Evolutionary conservation across 2,888 invertebrate genomes (phyloP).

Genomic region (Phyllotreta cruciferae): DNA sequence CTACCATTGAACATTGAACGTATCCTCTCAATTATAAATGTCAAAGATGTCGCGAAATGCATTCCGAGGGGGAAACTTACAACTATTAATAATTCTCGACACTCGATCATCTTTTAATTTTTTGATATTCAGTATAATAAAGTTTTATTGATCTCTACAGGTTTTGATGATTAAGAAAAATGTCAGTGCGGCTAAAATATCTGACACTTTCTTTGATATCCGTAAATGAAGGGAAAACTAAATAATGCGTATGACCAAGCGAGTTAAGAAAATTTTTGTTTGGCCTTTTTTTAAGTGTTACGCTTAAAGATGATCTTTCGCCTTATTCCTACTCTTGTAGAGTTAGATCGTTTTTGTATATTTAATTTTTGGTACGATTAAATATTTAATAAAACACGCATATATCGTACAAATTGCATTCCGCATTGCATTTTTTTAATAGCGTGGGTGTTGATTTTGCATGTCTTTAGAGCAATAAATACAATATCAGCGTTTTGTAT

Average conservation of each 20-base stretch:
- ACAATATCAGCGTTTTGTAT: slow-evolving; percentile 12
- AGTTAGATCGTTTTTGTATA: slow-evolving; percentile 41
- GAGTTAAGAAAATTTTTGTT: slow-evolving; percentile 4
- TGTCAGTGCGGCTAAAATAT: background rate
- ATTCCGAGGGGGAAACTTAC: too few species aligned
- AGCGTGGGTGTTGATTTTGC: slow-evolving; percentile 36
- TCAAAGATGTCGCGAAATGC: too few species aligned
- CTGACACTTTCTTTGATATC: too few species aligned
- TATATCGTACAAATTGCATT: slow-evolving; percentile 51
- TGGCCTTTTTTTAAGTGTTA: slow-evolving; percentile 35
- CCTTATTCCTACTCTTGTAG: slow-evolving; percentile 40
- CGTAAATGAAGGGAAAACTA: too few species aligned
- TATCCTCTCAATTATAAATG: too few species aligned
- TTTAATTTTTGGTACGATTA: slow-evolving; percentile 43
- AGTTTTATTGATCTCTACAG: too few species aligned
- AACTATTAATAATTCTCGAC: too few species aligned
- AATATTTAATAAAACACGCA: slow-evolving; percentile 46
- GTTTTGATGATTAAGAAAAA: slow-evolving; percentile 2
- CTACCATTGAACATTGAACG: too few species aligned
- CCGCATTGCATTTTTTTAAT: slow-evolving; percentile 45
- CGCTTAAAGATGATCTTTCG: slow-evolving; percentile 41
- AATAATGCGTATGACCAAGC: too few species aligned
- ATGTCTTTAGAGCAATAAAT: slow-evolving; percentile 34
- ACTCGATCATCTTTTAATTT: too few species aligned
- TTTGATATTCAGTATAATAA: too few species aligned